Evolutionary conservation across 2,797 vertebrate species (phyloP), one percentile per base, ranked within the genome.

Genomic region (Centropyge bicolor): DNA sequence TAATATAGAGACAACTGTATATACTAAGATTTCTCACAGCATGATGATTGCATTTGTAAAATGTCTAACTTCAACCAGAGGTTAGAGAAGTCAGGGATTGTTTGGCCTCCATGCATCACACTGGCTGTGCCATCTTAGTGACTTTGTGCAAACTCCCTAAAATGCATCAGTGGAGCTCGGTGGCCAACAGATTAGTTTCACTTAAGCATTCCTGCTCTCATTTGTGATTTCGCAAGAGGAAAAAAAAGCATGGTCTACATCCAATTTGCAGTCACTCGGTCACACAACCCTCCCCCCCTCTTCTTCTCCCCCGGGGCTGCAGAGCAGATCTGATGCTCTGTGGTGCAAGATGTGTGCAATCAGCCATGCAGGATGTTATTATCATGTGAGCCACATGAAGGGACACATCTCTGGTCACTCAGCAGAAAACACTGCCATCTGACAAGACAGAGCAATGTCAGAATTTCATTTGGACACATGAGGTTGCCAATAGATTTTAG

Each of bases 271-370:
- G 68, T 75, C 73, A 74, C 38, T 59, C 1, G 10, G 72, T 73
- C 76, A 80, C 64, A 78, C 51, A 64, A 36, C 14, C 35, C 10
- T 51, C 41, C 62, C 16, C 17, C 54, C 64, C n/a, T 10, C 17
- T 31, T 31, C 27, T 31, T 19, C 31, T 49, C 13, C 70, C 82
- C 40, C 24, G 49, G 31, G 67, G 74, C 80, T 85, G 65, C 73
- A 82, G 49, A 46, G 19, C 87, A 84, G 65, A 83, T 81, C 67
- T 74, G 80, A 69, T 82, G 79, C 84, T 86, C 70, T 87, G 59
- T 86, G 88, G 54, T 73, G 86, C 80, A 86, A 69, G 70, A 88
- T 85, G 86, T 59, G 86, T 77, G 81, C 20, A 87, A 70, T 89
- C 82, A 91, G 20, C 76, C 91, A 27, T 87, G 74, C 74, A 82